These are phyloP conservation scores for Chrysodeixis includens DNA, from an alignment of 2,888 invertebrate species.

Conservation along the genomic window DNA sequence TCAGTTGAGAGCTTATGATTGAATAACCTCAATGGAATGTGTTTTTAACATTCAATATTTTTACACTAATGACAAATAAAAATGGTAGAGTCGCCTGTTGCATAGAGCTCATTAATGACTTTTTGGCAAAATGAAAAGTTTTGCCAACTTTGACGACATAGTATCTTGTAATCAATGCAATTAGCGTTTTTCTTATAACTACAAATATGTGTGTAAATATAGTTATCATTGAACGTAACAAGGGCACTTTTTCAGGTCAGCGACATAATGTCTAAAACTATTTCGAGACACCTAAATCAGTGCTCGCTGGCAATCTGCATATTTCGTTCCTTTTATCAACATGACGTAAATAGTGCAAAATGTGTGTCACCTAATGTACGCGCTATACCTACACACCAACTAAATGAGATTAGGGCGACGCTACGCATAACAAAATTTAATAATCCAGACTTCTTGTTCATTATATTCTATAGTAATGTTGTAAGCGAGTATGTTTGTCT, in stretches of 20 bases:
- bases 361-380: constrained; percentile 46
- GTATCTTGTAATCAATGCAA: not conserved
- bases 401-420: not conserved
- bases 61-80: not conserved
- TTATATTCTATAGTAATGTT: too few relatives aligned
- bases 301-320: constrained; percentile 10
- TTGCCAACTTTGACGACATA: not conserved
- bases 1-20: too few relatives aligned
- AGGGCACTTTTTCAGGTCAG: constrained; percentile 19
- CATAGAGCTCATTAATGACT: not conserved
- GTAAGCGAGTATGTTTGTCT: not conserved
- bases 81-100: not conserved
- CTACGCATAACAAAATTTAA: not conserved
- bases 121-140: too few relatives aligned
- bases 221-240: constrained; percentile 11
- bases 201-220: not conserved
- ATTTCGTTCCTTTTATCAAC: constrained; percentile 11
- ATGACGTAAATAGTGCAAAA: constrained; percentile 40
- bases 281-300: constrained; percentile 26
- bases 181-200: not conserved
- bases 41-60: too few relatives aligned
- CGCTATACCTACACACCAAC: not conserved
- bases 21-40: too few relatives aligned
- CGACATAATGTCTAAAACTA: constrained; percentile 9
- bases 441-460: not conserved